phyloP scores from a whole-genome alignment of 2,113 vertebrate genomes.

The Bubalus kerabau region DNA sequence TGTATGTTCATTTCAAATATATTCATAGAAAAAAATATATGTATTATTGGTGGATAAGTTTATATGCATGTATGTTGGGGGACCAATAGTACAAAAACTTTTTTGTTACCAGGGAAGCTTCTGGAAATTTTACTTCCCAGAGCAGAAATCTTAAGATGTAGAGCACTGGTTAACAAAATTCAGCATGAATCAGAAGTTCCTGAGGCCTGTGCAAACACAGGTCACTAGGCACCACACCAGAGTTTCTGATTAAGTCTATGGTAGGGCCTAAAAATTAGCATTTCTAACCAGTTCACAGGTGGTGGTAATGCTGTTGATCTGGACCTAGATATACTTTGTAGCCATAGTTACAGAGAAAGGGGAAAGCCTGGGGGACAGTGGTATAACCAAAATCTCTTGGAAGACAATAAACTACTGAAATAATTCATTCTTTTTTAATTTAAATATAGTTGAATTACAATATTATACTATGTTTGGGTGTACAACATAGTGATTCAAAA shows the following conservation, averaged over 20 bases:
- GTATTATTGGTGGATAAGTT: neutral
- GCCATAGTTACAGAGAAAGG: neutral
- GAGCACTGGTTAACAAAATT: neutral
- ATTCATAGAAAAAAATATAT: neutral
- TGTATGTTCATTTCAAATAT: neutral
- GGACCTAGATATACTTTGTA: neutral
- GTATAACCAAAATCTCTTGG: neutral
- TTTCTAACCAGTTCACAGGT: neutral
- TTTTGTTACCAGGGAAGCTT: neutral
- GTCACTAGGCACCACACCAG: neutral
- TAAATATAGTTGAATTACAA: neutral
- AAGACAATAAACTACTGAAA: neutral
- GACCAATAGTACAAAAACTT: neutral
- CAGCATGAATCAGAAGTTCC: neutral
- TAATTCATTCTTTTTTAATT: neutral
- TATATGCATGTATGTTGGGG: neutral
- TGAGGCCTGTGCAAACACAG: neutral
- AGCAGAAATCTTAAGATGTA: neutral
- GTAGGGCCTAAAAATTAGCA: neutral
- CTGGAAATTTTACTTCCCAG: neutral
- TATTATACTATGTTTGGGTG: neutral
- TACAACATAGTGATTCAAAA: neutral
- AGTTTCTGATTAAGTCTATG: neutral
- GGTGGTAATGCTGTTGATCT: neutral
- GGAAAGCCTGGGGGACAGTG: neutral